Percentiles rank a stretch among this genome's conserved stretches.
phyloP scores from a whole-genome alignment of 2,888 invertebrate genomes.

The Tachina grossa region DNA sequence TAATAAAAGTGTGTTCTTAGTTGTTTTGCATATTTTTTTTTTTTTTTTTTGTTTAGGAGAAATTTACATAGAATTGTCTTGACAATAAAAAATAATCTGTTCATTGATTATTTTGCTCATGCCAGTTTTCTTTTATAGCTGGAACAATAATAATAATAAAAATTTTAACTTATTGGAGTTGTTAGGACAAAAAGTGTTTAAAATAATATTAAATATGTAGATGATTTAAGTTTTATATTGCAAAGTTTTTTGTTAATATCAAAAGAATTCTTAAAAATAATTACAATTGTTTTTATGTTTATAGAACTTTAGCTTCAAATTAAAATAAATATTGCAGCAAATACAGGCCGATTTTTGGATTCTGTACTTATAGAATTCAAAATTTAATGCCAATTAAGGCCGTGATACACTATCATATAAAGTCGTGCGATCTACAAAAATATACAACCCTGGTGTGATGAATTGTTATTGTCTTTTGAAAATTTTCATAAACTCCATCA shows the following conservation, averaged over 20 bases:
- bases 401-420: too few relatives aligned
- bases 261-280: too few relatives aligned
- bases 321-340: too few relatives aligned
- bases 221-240: not conserved
- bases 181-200: not conserved
- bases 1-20: slow-evolving; percentile 20
- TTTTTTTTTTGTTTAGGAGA: not conserved
- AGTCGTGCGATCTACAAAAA: too few relatives aligned
- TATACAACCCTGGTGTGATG: too few relatives aligned
- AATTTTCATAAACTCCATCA: too few relatives aligned
- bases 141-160: slow-evolving; percentile 43
- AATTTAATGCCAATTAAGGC: too few relatives aligned
- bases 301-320: too few relatives aligned
- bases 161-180: slow-evolving; percentile 20
- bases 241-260: not conserved
- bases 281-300: too few relatives aligned
- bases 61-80: slow-evolving; percentile 73
- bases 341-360: too few relatives aligned
- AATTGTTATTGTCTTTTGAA: too few relatives aligned
- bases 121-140: slow-evolving; percentile 35
- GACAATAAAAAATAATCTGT: slow-evolving; percentile 81
- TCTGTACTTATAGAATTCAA: too few relatives aligned
- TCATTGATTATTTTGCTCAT: slow-evolving; percentile 66
- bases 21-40: slow-evolving; percentile 20
- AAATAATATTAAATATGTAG: not conserved